These are phyloP conservation scores for Eublepharis macularius DNA, from an alignment of 2,113 vertebrate genomes.

Conservation along the genomic window DNA sequence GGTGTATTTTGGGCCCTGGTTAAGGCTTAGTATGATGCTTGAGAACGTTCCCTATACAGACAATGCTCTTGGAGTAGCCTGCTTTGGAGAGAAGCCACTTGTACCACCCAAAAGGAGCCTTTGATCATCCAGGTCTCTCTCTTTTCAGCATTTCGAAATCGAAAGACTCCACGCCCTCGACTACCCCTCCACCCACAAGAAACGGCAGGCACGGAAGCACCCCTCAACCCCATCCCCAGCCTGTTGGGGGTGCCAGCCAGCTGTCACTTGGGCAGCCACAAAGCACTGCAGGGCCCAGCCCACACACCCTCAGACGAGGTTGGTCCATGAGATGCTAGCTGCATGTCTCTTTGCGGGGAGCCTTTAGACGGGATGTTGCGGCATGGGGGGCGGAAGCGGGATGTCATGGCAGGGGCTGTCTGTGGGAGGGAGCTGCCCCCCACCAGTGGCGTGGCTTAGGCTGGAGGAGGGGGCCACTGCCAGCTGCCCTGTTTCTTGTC, in stretches of 20 bases:
- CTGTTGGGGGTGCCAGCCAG: slow-evolving; percentile 69
- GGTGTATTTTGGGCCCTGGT: background rate
- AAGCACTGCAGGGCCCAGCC: slow-evolving; percentile 85
- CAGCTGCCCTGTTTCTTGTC: too few relatives aligned
- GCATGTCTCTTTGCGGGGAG: background rate
- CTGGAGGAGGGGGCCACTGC: too few relatives aligned
- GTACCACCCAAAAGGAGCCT: accelerated
- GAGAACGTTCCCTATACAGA: background rate
- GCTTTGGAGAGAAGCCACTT: accelerated
- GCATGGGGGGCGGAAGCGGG: too few relatives aligned
- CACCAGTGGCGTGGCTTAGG: too few relatives aligned
- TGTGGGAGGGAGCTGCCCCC: too few relatives aligned
- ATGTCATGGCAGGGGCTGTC: too few relatives aligned
- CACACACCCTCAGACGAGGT: slow-evolving; percentile 90
- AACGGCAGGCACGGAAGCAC: slow-evolving; percentile 70
- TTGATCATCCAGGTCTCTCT: background rate
- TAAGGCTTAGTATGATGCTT: background rate
- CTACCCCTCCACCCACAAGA: slow-evolving; percentile 76
- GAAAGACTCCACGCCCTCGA: slow-evolving; percentile 74
- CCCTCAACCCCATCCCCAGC: slow-evolving; percentile 50
- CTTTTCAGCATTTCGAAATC: slow-evolving; percentile 78
- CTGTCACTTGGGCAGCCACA: slow-evolving; percentile 70
- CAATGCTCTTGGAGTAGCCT: accelerated
- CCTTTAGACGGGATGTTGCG: too few relatives aligned
- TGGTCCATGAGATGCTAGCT: background rate